These are phyloP conservation scores for Drosophila saltans DNA, from an alignment of 1,140 invertebrate species.

Conservation along the genomic window DNA sequence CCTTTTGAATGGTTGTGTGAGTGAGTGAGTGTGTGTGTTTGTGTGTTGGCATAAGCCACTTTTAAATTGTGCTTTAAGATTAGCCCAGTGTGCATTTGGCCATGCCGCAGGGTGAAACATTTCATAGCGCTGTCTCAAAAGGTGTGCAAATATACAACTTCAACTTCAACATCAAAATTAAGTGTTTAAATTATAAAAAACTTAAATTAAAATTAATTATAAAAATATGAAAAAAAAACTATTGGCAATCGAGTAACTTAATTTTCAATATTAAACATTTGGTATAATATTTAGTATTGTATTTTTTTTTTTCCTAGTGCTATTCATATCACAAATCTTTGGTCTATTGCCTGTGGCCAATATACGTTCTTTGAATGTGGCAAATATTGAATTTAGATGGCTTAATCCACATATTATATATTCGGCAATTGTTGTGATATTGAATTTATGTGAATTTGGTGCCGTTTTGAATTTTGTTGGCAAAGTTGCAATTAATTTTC, in stretches of 20 bases:
- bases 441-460: conserved; percentile 64
- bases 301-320: conserved; percentile 44
- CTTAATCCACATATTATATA: conserved; percentile 53
- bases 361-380: conserved; percentile 42
- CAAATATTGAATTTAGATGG: conserved; percentile 58
- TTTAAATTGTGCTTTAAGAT: conserved; percentile 9
- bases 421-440: conserved; percentile 44
- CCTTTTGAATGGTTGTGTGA: neutral
- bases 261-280: too few relatives aligned
- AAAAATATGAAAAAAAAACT: neutral
- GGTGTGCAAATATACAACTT: conserved; percentile 24
- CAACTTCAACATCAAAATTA: too few relatives aligned
- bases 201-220: too few relatives aligned
- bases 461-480: conserved; percentile 56
- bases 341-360: conserved; percentile 67
- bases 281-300: too few relatives aligned
- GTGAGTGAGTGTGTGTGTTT: neutral
- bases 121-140: conserved; percentile 63
- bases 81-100: conserved; percentile 37
- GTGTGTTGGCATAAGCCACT: conserved; percentile 10
- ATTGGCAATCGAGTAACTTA: too few relatives aligned
- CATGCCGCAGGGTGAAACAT: conserved; percentile 72
- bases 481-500: conserved; percentile 60
- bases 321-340: conserved; percentile 74
- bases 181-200: too few relatives aligned